Evolutionary conservation across 2,113 vertebrate species (phyloP), one percentile per base, ranked within the genome.

Genomic region (Axis porcinus): DNA sequence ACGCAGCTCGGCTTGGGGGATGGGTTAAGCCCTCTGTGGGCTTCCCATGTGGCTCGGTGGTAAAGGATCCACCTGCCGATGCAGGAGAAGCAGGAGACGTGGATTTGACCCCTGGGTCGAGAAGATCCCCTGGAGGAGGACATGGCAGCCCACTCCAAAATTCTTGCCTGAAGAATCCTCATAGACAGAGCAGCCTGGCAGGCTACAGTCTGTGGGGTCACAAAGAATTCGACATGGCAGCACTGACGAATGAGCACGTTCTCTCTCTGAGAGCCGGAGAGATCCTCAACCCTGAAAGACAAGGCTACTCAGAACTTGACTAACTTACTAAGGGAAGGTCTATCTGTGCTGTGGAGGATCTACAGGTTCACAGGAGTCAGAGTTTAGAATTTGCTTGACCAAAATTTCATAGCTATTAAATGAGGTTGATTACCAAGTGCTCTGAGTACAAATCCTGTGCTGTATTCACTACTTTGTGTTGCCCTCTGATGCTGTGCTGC

Each of bases 311-410:
- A 55, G 7, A 14, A 60, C n/a, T 58, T 17, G 40, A 57, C 12
- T 54, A 0, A 62, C 8, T 13, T 21, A 40, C 9, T 40, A 47
- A 82, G 36, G 33, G 40, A 40, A 5, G 7, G 5, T 27, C 21
- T 8, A 0, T 36, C 11, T 58, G 6, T 2, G 1, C 58, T 76
- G 3, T 43, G 15, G 2, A 78, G 25, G 27, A 45, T 7, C 7
- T 90, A 7, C 1, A 23, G 28, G 25, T 54, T 85, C 58, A 86
- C 28, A 94, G 78, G 28, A 1, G 1, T 36, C 60, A 36, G 60
- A 23, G 1, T 78, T 89, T 30, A 45, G 17, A 90, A 57, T 5
- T 67, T 36, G 5, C 40, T 36, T 55, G 54, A 57, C 15, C 23
- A 94, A 47, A 85, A 36, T 50, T 6, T 6, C 76, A 30, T 52